Base-by-base conservation (phyloP, 2,888 invertebrate genomes). In the Monochamus alternatus region DNA sequence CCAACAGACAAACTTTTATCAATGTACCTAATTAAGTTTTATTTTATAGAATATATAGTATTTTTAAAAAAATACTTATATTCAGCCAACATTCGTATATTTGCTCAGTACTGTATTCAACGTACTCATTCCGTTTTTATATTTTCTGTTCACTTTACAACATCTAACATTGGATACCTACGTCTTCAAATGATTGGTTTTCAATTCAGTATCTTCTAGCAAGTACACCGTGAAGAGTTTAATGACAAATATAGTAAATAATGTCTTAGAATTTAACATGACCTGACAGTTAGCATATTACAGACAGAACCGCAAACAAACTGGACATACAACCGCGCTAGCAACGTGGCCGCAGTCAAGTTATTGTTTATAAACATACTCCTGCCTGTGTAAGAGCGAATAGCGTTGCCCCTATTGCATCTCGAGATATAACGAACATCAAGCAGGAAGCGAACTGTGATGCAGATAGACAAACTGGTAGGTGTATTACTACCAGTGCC, bases 271-370 rank as follows among this genome's bases (percentile, higher is more conserved):
- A 14, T 55, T 55, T 55, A 55, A 55, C 55, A 55, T 55, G 55
- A 14, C n/a, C 14, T 55, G 55, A 55, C 55, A 55, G 55, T 55
- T 55, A 55, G 55, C 55, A 55, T 12, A 14, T n/a, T 55, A 55
- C 67, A 43, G 59, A 14, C 43, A 68, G 30, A 14, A 59, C 38
- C 43, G 68, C 14, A 38, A 76, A 79, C 77, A 79, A 74, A 79
- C 74, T 79, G 76, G 77, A 72, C 64, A 73, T 73, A 76, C 73
- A 73, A 77, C 74, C 73, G 75, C 75, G 66, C 72, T 4, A 77
- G 78, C 79, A 75, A 77, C 76, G 73, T 60, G 76, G 76, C 77
- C 77, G 77, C 78, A 78, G 78, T 77, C 66, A 60, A 73, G 47
- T 66, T 72, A 73, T 77, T 75, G 66, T 74, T 65, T 73, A 77